Evolutionary conservation across 2,113 vertebrate species (phyloP).

Genomic region (Steatornis caripensis): DNA sequence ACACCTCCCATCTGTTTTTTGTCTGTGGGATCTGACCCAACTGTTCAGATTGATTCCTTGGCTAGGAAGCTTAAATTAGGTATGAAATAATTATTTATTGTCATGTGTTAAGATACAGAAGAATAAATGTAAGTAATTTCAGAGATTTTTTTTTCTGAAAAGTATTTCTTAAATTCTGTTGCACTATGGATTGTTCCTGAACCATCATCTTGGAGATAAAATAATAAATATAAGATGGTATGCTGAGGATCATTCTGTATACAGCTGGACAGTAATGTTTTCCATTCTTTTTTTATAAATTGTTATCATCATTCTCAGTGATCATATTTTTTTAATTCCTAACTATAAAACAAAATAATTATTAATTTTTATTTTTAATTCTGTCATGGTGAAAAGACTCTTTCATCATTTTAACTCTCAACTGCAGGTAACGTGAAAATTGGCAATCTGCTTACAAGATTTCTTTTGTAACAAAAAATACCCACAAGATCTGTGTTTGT

Average conservation of each 20-base stretch:
- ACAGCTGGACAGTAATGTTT: background rate
- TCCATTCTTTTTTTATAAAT: background rate
- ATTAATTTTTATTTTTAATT: background rate
- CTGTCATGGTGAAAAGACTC: background rate
- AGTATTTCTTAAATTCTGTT: background rate
- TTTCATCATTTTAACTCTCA: background rate
- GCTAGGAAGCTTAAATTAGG: constrained; percentile 76
- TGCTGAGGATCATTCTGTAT: background rate
- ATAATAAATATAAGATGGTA: background rate
- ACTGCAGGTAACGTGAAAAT: background rate
- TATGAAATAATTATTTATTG: constrained; percentile 39
- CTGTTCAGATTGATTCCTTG: constrained; percentile 70
- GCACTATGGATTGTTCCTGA: background rate
- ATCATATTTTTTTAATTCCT: background rate
- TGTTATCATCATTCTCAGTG: background rate
- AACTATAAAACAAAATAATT: background rate
- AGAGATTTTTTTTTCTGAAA: background rate
- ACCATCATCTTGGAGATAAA: background rate
- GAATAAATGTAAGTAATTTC: background rate
- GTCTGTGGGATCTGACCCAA: constrained; percentile 79
- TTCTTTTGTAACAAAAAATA: background rate
- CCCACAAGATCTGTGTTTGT: background rate
- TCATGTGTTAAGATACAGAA: background rate
- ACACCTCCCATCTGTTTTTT: constrained; percentile 80
- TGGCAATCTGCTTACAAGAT: background rate